Base-by-base conservation (phyloP, 1,140 invertebrate genomes). In the Elymnias hypermnestra region DNA sequence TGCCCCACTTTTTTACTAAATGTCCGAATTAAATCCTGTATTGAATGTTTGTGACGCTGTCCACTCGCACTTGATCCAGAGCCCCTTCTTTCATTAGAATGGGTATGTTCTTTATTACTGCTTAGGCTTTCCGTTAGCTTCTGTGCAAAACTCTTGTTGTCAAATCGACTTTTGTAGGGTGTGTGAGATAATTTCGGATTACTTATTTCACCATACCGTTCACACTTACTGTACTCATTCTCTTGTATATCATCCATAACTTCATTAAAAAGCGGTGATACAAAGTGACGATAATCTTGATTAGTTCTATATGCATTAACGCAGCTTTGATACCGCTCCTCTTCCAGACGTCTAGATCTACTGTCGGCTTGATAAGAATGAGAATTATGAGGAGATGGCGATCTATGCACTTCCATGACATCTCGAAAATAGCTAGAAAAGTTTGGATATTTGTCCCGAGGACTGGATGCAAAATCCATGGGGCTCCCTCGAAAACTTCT, bases 11-110 rank as follows among this genome's bases (percentile, higher is more conserved):
- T 91, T 57, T 91, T 91, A 2, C 91, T 89, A 56, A 94, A 92
- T 44, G 92, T 90, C 35, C 90, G 84, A 21, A 93, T 91, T 75
- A 93, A 81, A 58, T 93, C 92, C 57, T 93, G 91, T 58, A 94
- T 92, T 12, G 89, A 89, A 62, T 91, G 90, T 63, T 90, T 90
- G 57, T 89, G 88, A 36, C 53, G 85, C 57, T 88, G 87, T 4
- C 66, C 86, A 45, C 69, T 79, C 12, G 63, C 40, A 43, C 67
- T 73, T 0, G 78, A 68, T 5, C 63, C 68, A 18, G 75, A 72
- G 10, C 73, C 64, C 26, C 73, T 60, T 41, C 72, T 59, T 36
- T 83, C 75, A 6, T 62, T 48, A 4, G 46, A 21, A 39, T 59
- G 44, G 7, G 25, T 28, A 3, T 50, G 44, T 36, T 66, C 58